Conservation (phyloP, 2,797 vertebrate species). For the Uromys caudimaculatus region DNA sequence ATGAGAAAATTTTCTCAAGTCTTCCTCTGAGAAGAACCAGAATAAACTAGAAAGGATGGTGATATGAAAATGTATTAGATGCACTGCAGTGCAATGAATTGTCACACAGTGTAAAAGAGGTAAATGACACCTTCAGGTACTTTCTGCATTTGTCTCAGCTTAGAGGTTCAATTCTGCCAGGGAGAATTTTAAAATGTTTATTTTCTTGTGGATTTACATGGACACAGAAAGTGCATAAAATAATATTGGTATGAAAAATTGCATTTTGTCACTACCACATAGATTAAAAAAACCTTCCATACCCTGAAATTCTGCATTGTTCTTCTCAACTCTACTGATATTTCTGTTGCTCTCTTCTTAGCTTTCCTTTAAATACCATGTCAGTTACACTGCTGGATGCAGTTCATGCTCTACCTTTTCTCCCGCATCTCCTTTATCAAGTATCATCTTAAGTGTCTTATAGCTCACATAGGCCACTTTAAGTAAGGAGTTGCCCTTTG, state of each 20-base stretch:
- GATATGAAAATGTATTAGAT: conserved; percentile 48
- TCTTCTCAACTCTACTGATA: not conserved
- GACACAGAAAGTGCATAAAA: not conserved
- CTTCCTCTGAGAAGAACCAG: conserved; percentile 36
- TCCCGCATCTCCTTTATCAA: not conserved
- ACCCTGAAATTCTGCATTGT: not conserved
- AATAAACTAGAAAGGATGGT: not conserved
- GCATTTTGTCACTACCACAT: not conserved
- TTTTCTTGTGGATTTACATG: conserved; percentile 36
- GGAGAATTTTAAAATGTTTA: conserved; percentile 24
- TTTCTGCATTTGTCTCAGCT: not conserved
- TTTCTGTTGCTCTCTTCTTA: not conserved
- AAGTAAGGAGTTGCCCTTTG: not conserved
- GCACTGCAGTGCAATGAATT: not conserved
- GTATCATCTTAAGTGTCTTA: not conserved
- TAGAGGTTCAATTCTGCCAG: conserved; percentile 18
- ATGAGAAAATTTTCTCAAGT: conserved; percentile 48
- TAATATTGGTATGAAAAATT: not conserved
- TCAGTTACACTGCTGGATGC: not conserved
- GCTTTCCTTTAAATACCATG: not conserved
- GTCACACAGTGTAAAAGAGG: not conserved
- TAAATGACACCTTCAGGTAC: conserved; percentile 4
- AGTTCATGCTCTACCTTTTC: not conserved
- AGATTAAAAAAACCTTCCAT: conserved; percentile 43
- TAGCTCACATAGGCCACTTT: not conserved